These are phyloP conservation scores for Gila robusta DNA, from an alignment of 2,797 vertebrate genomes.

Conservation along the genomic window DNA sequence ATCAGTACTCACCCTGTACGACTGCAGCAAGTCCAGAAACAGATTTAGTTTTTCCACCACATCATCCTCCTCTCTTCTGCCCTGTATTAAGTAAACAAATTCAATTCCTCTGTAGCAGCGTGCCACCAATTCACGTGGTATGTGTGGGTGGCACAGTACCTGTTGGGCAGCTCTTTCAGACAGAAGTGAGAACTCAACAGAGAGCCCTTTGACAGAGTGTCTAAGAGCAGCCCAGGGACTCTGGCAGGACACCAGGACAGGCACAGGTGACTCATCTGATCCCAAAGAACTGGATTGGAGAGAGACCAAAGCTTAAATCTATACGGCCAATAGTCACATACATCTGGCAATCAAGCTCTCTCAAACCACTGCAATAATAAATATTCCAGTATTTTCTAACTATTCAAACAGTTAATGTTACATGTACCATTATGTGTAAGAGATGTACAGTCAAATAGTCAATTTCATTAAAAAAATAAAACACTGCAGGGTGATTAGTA, in stretches of 20 bases:
- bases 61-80: slow-evolving; percentile 93
- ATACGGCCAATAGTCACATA: background rate
- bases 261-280: slow-evolving; percentile 88
- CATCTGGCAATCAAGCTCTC: background rate
- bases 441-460: background rate
- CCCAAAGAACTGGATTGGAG: slow-evolving; percentile 83
- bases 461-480: background rate
- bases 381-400: background rate
- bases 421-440: background rate
- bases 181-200: slow-evolving; percentile 91
- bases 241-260: slow-evolving; percentile 86
- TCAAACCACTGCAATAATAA: background rate
- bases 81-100: slow-evolving; percentile 76
- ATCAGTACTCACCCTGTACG: slow-evolving; percentile 88
- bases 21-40: slow-evolving; percentile 96
- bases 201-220: slow-evolving; percentile 91
- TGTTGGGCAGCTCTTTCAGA: slow-evolving; percentile 95
- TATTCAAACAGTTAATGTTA: background rate
- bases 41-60: slow-evolving; percentile 97
- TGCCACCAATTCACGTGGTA: background rate
- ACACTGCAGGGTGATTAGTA: background rate
- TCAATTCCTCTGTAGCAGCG: background rate
- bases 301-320: slow-evolving; percentile 36
- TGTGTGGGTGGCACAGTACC: slow-evolving; percentile 73
- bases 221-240: slow-evolving; percentile 90